Conservation (phyloP, 2,113 vertebrate species). For the Oncorhynchus mykiss region DNA sequence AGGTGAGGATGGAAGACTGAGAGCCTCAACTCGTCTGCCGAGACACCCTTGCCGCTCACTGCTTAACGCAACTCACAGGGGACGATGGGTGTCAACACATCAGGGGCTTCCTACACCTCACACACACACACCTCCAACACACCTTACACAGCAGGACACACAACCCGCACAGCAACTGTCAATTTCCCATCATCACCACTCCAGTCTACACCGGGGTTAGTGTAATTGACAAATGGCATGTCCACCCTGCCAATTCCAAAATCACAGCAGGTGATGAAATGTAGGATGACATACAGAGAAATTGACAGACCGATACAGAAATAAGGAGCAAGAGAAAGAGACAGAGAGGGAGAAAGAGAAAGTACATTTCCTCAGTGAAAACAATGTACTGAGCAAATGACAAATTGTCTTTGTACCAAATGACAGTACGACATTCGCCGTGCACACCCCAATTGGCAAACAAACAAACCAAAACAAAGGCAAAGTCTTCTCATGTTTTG, state of each 20-base stretch:
- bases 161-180: conserved; percentile 38
- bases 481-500: no score
- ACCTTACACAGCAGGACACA: conserved; percentile 27
- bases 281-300: conserved; percentile 21
- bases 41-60: conserved; percentile 22
- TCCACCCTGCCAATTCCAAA: conserved; percentile 25
- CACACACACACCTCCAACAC: no score
- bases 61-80: background rate
- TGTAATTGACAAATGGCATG: conserved; percentile 44
- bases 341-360: background rate
- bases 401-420: no score
- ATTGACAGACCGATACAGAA: background rate
- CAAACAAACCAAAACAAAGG: no score
- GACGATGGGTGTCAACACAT: background rate
- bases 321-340: background rate
- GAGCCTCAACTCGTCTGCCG: conserved; percentile 12
- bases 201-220: conserved; percentile 34
- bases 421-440: no score
- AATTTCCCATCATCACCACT: conserved; percentile 54
- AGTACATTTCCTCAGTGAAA: no score
- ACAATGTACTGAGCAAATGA: no score
- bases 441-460: no score
- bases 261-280: conserved; percentile 22
- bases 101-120: background rate
- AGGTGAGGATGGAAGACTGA: conserved; percentile 23